Evolutionary conservation across 2,113 vertebrate species (phyloP).

Genomic region (Microtus richardsoni): DNA sequence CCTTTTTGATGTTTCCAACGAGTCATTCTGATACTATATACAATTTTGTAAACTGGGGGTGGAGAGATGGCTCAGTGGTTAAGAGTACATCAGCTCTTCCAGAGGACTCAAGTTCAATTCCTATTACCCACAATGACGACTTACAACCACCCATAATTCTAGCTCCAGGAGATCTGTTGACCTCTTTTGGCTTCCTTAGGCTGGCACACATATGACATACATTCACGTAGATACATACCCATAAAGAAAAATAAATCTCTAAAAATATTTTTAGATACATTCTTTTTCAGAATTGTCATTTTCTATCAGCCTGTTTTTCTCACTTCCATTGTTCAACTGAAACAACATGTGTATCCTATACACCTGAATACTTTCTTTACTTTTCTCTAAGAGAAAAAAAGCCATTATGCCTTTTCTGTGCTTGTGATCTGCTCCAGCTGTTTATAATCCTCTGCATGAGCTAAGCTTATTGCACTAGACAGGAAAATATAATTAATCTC

Average conservation of each 20-base stretch:
- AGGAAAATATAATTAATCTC: constrained; percentile 43
- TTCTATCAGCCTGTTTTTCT: neutral
- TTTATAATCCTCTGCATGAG: constrained; percentile 47
- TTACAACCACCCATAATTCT: neutral
- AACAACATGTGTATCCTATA: constrained; percentile 19
- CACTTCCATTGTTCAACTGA: neutral
- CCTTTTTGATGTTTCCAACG: constrained; percentile 34
- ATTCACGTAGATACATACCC: neutral
- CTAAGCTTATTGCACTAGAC: constrained; percentile 36
- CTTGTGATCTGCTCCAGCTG: constrained; percentile 43
- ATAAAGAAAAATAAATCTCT: neutral
- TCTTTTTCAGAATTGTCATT: constrained; percentile 14
- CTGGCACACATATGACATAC: neutral
- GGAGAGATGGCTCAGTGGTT: neutral
- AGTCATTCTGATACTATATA: neutral
- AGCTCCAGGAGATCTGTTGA: neutral
- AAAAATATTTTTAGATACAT: constrained; percentile 39
- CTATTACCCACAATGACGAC: neutral
- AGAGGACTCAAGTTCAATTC: neutral
- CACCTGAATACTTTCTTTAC: neutral
- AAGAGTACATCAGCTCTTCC: neutral
- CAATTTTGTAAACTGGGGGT: neutral
- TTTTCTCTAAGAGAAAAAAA: constrained; percentile 34
- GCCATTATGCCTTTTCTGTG: neutral
- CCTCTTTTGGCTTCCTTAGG: neutral